Percentiles rank a stretch among this genome's conserved stretches.
These are phyloP conservation scores for Drosophila barbarae DNA, from an alignment of 2,888 invertebrate species.

Conservation along the genomic window DNA sequence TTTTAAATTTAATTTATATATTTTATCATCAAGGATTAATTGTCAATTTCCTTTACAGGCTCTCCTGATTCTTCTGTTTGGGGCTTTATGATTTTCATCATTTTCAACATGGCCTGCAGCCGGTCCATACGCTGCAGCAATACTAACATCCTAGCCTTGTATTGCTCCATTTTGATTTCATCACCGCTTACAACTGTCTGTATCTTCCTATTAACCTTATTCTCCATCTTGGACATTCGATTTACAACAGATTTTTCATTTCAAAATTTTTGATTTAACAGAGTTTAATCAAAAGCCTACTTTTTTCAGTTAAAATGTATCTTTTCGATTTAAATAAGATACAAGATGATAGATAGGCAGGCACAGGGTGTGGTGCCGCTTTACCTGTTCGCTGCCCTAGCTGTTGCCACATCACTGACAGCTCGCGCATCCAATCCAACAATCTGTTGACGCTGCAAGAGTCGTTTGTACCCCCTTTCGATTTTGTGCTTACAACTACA, in stretches of 20 bases:
- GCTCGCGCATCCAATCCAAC: conserved; percentile 49
- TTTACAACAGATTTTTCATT: no score
- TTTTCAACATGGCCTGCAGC: neutral
- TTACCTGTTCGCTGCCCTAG: conserved; percentile 5
- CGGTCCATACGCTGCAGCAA: neutral
- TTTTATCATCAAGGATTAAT: neutral
- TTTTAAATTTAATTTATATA: neutral
- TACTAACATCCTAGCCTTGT: neutral
- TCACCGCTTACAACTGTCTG: neutral
- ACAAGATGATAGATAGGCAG: no score
- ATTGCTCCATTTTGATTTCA: neutral
- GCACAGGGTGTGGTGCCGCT: conserved; percentile 1
- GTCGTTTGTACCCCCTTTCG: conserved; percentile 14
- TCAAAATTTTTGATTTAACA: no score
- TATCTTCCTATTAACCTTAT: neutral
- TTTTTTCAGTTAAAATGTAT: no score
- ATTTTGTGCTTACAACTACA: conserved; percentile 11
- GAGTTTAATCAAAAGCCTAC: neutral
- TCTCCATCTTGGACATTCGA: neutral
- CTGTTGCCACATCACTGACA: conserved; percentile 1
- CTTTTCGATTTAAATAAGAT: no score
- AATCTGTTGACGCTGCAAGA: conserved; percentile 60
- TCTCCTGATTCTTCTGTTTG: neutral
- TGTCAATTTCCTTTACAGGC: no score
- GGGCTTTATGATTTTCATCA: neutral